These are phyloP conservation scores for Eristalis tenax DNA, from an alignment of 2,888 invertebrate species.

Conservation along the genomic window DNA sequence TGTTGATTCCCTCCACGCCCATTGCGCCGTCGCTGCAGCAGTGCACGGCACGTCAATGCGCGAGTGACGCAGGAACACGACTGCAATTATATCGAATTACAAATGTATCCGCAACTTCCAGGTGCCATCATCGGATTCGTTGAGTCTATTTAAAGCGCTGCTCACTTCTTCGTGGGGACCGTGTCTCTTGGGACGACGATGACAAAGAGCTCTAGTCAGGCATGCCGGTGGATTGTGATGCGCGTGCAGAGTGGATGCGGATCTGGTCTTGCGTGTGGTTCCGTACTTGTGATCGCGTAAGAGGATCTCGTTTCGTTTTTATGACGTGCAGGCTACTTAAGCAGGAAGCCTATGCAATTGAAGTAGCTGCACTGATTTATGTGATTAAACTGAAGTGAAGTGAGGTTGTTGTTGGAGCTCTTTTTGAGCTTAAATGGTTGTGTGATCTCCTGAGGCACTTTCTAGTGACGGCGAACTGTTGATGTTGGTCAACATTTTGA, in stretches of 20 bases:
- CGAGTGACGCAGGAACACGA: conserved; percentile 57
- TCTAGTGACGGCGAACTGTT: too few relatives aligned
- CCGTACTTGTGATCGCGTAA: conserved; percentile 41
- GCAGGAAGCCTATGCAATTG: not conserved
- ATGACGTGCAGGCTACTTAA: conserved; percentile 2
- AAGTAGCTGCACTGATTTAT: not conserved
- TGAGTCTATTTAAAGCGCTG: conserved; percentile 52
- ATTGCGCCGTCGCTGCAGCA: conserved; percentile 9
- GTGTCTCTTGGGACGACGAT: not conserved
- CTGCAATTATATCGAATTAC: conserved; percentile 68
- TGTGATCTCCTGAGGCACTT: too few relatives aligned
- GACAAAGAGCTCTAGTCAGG: not conserved
- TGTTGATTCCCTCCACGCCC: conserved; percentile 17
- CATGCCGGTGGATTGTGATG: not conserved
- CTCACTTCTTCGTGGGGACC: not conserved
- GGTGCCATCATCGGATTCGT: conserved; percentile 60
- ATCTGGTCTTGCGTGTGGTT: conserved; percentile 38
- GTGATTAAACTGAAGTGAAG: not conserved
- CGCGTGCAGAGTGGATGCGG: not conserved
- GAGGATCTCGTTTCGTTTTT: conserved; percentile 36
- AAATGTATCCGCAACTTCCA: conserved; percentile 56
- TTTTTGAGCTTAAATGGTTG: not conserved
- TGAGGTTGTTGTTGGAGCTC: not conserved
- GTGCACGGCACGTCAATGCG: conserved; percentile 29
- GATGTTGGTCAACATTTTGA: too few relatives aligned